These are phyloP conservation scores for Trinorchestia longiramus DNA, from an alignment of 1,140 invertebrate species.

Conservation along the genomic window DNA sequence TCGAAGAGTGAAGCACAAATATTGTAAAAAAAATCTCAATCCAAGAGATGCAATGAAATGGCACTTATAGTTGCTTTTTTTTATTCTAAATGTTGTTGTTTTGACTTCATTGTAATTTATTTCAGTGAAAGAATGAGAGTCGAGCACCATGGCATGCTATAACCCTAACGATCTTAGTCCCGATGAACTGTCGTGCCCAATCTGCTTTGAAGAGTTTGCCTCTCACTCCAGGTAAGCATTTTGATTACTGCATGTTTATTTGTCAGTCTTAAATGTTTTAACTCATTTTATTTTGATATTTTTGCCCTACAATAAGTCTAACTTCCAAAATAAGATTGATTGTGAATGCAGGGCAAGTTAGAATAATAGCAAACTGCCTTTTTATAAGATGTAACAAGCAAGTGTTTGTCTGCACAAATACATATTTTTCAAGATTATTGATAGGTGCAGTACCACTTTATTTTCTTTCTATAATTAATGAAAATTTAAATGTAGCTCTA, in stretches of 20 bases:
- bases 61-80: neutral
- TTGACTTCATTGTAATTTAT: neutral
- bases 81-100: neutral
- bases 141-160: conserved; percentile 16
- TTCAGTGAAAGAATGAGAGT: neutral
- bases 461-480: no score
- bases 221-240: neutral
- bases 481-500: no score
- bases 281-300: neutral
- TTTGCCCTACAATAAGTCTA: neutral
- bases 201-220: conserved; percentile 57
- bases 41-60: neutral
- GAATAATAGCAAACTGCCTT: no score
- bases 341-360: no score
- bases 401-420: neutral
- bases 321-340: neutral
- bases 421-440: neutral
- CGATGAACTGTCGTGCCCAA: conserved; percentile 55
- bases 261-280: neutral
- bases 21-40: neutral
- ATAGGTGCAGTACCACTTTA: neutral
- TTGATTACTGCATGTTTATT: neutral
- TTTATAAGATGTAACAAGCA: no score
- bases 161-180: conserved; percentile 45
- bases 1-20: no score